Percentiles rank a stretch among this genome's conserved stretches.
Evolutionary conservation across 2,888 invertebrate species (phyloP).

Genomic region (Anagyrus pseudococci): DNA sequence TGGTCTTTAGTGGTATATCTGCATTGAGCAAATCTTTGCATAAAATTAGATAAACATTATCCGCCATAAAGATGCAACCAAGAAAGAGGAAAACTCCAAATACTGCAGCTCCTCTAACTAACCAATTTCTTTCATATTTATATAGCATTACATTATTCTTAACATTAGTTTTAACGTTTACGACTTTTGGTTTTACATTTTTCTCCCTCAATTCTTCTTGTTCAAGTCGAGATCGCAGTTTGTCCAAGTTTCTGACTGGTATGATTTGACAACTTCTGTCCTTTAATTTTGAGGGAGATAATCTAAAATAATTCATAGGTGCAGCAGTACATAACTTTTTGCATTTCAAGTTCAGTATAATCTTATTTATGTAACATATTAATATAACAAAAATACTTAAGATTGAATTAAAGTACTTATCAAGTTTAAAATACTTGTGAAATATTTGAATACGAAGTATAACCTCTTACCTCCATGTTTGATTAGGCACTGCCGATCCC

Average conservation of each 20-base stretch:
- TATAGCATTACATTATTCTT: conserved; percentile 39
- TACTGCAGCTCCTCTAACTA: conserved; percentile 10
- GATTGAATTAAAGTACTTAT: background rate
- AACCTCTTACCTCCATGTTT: conserved; percentile 18
- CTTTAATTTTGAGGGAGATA: too few relatives aligned
- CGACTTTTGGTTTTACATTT: too few relatives aligned
- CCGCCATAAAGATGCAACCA: conserved; percentile 28
- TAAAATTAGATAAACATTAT: conserved; percentile 30
- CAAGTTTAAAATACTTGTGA: background rate
- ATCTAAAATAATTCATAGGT: too few relatives aligned
- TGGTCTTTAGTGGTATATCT: background rate
- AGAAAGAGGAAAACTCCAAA: conserved; percentile 19
- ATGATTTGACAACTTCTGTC: too few relatives aligned
- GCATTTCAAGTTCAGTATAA: too few relatives aligned
- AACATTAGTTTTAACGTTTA: conserved; percentile 36
- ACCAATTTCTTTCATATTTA: conserved; percentile 30
- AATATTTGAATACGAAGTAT: background rate
- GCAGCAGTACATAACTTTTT: too few relatives aligned
- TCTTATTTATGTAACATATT: too few relatives aligned
- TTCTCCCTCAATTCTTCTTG: too few relatives aligned
- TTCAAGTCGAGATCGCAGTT: too few relatives aligned
- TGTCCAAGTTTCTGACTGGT: too few relatives aligned
- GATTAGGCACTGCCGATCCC: background rate
- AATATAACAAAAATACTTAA: background rate
- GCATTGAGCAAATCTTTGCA: conserved; percentile 25